Base-by-base conservation (phyloP, 2,888 invertebrate genomes). In the Isoperla grammatica region DNA sequence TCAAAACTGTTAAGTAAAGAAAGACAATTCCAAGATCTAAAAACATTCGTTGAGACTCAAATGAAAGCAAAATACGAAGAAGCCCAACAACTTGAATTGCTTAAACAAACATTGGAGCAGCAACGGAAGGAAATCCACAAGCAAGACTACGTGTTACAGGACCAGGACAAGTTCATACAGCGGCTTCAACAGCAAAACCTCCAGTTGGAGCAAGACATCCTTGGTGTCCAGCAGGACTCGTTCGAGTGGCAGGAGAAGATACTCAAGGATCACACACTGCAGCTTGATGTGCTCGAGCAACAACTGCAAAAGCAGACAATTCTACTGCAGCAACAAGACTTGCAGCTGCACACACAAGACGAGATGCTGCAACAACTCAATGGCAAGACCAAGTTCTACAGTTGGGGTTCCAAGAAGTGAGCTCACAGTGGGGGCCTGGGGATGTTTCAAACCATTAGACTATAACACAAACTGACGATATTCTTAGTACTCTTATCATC, bases 111-210 rank as follows among this genome's bases (percentile, higher is more conserved):
- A 17, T 13, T 53, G 4, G 53, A 35, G 4, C 20, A 53, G 5
- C 53, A 53, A 17, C n/a, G 39, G 8, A 37, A 35, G 39, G 49
- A 50, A n/a, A 35, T 50, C 8, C 15, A 23, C 29, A 3, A 23
- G 35, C 53, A 53, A 12, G 53, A 53, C n/a, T 6, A 53, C 19
- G 37, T 37, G 2, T n/a, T 53, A 12, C 53, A 53, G 37, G 17
- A 22, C 15, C 53, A 53, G n/a, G 53, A 53, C 53, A 53, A 37
- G 40, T 20, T 17, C 12, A 53, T 53, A n/a, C 53, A 53, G 53
- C 15, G 53, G 11, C 39, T 53, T 1, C 53, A 53, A 37, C 53
- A 17, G 15, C 37, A 37, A 9, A 9, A 19, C 12, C 6, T 39
- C 3, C 39, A 53, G 37, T 37, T 53, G 37, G 53, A 53, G 53